Conservation (phyloP, 2,113 vertebrate species). For the Proteles cristata region DNA sequence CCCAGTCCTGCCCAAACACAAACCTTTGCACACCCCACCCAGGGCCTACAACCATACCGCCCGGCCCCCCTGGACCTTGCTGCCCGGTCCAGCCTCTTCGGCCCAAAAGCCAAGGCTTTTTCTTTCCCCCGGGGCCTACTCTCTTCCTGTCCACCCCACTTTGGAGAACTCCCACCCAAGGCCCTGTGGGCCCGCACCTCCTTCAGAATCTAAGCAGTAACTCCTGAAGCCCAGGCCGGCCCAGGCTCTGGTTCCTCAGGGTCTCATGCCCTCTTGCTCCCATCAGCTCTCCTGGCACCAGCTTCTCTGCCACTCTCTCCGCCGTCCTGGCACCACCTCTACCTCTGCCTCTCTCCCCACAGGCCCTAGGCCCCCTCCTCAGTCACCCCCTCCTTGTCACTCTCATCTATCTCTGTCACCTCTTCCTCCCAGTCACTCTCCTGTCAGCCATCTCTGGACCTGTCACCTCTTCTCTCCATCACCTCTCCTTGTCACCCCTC, state of each 20-base stretch:
- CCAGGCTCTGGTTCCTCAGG: not conserved
- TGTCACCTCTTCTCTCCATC: conserved; percentile 67
- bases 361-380: conserved; percentile 49
- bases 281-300: conserved; percentile 26
- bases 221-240: not conserved
- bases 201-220: conserved; percentile 18
- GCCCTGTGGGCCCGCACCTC: conserved; percentile 35
- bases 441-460: conserved; percentile 61
- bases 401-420: conserved; percentile 40
- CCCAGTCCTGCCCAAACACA: conserved; percentile 14
- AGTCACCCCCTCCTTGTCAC: conserved; percentile 24
- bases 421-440: conserved; percentile 49
- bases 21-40: not conserved
- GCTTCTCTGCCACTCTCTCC: conserved; percentile 55
- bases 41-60: not conserved
- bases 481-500: conserved; percentile 67
- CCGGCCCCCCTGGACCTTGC: not conserved
- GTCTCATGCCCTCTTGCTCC: conserved; percentile 29
- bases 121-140: conserved; percentile 41
- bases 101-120: not conserved
- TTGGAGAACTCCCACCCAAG: conserved; percentile 47
- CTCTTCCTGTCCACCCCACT: conserved; percentile 50
- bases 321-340: conserved; percentile 59
- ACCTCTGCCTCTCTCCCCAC: conserved; percentile 21
- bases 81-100: not conserved